Evolutionary conservation across 2,113 vertebrate species (phyloP), one percentile per base, ranked within the genome.

Genomic region (Motacilla alba): DNA sequence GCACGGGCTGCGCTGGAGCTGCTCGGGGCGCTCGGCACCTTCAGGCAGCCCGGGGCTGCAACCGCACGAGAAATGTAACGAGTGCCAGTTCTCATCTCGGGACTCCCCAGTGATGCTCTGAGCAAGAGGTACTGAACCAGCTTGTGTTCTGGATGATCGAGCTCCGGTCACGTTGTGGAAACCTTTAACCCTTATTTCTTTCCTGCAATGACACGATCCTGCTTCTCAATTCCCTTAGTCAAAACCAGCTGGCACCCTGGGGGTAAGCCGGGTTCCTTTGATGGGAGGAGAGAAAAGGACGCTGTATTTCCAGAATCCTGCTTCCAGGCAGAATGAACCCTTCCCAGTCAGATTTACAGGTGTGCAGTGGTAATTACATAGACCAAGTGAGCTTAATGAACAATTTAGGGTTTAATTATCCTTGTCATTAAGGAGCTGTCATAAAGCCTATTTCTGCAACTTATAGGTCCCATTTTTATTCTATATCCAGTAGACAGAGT

Each of bases 1-100:
- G 2, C 4, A 0, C 0, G 14, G 19, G 41, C 26, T 5, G 68
- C 26, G 2, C 4, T 5, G 9, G 7, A 2, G 43, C 4, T 11
- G 31, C n/a, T 28, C 3, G 26, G 0, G 49, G 35, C 49, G 31
- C 4, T 3, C 6, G 6, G 53, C 44, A 1, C 15, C 33, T 39
- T 4, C 1, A 0, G 52, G 39, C n/a, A n/a, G 67, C 46, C n/a
- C 23, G 0, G 47, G 19, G 13, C 22, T 31, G 0, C 16, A 0
- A 39, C 31, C 72, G 21, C 18, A 0, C 27, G 26, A 31, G 12
- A 22, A 26, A 19, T 0, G 23, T 23, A 17, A 12, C 31, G 5
- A 5, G 15, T 3, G 3, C 8, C 14, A 5, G 0, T 17, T 16
- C 23, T 50, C 9, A 15, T 5, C 39, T 70, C 50, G 21, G 49